Base-by-base conservation (phyloP, 2,888 invertebrate genomes). In the Poecilobothrus nobilitatus region DNA sequence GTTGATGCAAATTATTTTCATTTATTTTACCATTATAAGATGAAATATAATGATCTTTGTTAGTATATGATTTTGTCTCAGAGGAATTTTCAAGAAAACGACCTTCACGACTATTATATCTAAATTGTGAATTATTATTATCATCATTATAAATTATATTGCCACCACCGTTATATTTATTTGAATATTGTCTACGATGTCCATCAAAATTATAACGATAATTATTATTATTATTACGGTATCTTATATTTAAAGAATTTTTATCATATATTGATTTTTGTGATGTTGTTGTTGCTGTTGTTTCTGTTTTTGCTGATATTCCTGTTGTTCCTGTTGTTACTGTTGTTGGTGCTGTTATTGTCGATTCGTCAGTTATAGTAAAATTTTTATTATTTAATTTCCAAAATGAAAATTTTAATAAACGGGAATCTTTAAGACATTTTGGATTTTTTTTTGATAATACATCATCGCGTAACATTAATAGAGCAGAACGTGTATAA, bases 401-500 rank as follows among this genome's bases (percentile, higher is more conserved):
- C 66, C 66, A 66, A 21, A 66, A 27, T 15, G n/a, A 9, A 10
- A 66, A 66, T 22, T 18, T 20, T 27, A 44, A 20, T 44, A 66
- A 12, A 4, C 12, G n/a, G 3, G 44, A 21, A 44, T 20, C 15
- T 10, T 21, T 44, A 10, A 44, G 3, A 44, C 66, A 66, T 15
- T 44, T 66, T 44, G 66, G 66, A 12, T 10, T n/a, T 27, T n/a
- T 18, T 21, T 22, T 20, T 20, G 66, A 66, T 22, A 66, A 15
- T 8, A 10, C 41, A 9, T 66, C 66, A 44, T 66, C 66, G 5
- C 66, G 41, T 22, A 66, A 22, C 22, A 66, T 34, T 12, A 44
- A 22, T 66, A 66, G 18, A 20, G 66, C 66, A n/a, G 66, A 66
- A 21, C 22, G 41, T 66, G 66, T 66, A 22, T 66, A 66, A 22